Evolutionary conservation across 2,888 invertebrate genomes (phyloP).

Genomic region (Ephialtes manifestator): DNA sequence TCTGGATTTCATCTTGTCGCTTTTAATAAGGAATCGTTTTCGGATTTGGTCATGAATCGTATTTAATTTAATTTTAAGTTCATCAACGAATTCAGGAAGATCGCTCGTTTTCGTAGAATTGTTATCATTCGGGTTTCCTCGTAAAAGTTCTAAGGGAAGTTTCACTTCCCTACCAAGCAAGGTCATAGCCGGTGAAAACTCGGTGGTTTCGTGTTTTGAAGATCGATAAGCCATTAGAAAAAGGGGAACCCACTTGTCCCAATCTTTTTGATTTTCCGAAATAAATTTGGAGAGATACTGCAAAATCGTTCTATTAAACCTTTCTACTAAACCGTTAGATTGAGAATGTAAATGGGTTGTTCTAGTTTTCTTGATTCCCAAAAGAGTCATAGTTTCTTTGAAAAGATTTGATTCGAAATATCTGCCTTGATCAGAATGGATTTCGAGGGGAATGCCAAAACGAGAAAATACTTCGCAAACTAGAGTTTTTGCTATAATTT

Average conservation of each 20-base stretch:
- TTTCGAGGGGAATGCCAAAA: too few species aligned
- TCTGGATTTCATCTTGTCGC: slow-evolving; percentile 41
- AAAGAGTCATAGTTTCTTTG: too few species aligned
- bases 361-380: too few species aligned
- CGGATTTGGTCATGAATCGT: slow-evolving; percentile 36
- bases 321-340: slow-evolving; percentile 71
- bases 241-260: slow-evolving; percentile 43
- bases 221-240: slow-evolving; percentile 63
- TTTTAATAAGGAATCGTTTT: slow-evolving; percentile 24
- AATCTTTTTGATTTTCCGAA: slow-evolving; percentile 36
- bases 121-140: neutral
- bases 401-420: too few species aligned
- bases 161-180: slow-evolving; percentile 46
- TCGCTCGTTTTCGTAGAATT: neutral
- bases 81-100: slow-evolving; percentile 47
- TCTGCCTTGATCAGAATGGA: too few species aligned
- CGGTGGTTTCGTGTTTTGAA: slow-evolving; percentile 49
- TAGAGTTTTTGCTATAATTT: too few species aligned
- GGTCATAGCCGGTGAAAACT: slow-evolving; percentile 56
- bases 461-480: too few species aligned
- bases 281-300: slow-evolving; percentile 61
- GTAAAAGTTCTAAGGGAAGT: slow-evolving; percentile 37
- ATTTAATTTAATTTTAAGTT: slow-evolving; percentile 32
- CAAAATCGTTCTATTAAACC: slow-evolving; percentile 66
- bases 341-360: too few species aligned